A percentile compares a stretch with the other conserved stretches of the same genome.
phyloP scores from a whole-genome alignment of 2,888 invertebrate genomes.

The Spialia ferax region DNA sequence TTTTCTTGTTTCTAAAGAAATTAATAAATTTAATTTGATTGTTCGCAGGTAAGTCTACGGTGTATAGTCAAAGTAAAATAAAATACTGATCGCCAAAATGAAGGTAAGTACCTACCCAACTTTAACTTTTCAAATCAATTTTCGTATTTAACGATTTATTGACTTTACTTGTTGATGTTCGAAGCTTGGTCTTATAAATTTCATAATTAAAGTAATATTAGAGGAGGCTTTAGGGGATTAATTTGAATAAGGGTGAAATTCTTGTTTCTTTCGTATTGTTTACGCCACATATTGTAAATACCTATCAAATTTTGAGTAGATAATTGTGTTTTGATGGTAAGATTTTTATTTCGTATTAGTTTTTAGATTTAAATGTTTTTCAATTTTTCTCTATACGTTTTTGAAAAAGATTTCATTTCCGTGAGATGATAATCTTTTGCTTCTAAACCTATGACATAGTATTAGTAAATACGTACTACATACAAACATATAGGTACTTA shows the following conservation, averaged over 20 bases:
- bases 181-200: neutral
- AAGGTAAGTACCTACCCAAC: slow-evolving; percentile 8
- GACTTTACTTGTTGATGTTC: neutral
- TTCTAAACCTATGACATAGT: neutral
- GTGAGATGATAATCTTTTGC: neutral
- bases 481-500: too few species aligned
- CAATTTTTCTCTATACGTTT: too few species aligned
- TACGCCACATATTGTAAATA: neutral
- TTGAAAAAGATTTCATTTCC: too few species aligned
- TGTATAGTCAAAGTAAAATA: neutral
- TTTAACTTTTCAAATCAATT: neutral
- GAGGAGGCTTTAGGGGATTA: neutral
- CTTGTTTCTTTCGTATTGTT: neutral
- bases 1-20: neutral
- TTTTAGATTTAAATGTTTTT: too few species aligned
- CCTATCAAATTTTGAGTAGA: neutral
- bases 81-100: neutral
- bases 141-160: slow-evolving; percentile 5
- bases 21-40: slow-evolving; percentile 9
- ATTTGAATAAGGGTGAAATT: neutral
- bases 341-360: too few species aligned
- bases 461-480: neutral
- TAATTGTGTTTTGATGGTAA: neutral
- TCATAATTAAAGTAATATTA: neutral
- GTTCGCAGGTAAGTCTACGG: slow-evolving; percentile 31